Base-by-base conservation (phyloP, 2,797 vertebrate genomes). In the Poeciliopsis infans region DNA sequence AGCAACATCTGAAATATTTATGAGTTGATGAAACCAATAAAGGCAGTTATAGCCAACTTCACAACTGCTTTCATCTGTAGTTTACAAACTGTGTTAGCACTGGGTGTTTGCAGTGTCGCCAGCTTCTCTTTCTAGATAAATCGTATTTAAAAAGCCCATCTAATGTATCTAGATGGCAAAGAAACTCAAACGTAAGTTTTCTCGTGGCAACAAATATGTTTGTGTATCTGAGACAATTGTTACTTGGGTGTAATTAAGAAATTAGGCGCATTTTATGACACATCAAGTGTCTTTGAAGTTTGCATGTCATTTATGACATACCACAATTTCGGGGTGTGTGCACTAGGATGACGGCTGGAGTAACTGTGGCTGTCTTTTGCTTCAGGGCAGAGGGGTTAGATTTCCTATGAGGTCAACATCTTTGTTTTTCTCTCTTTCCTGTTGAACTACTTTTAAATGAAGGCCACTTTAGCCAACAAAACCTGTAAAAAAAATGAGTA, bases 1-100 rank as follows among this genome's bases (percentile, higher is more conserved):
- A 70, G 49, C 59, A 84, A 76, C 66, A 72, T 31, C 59, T 83
- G 41, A 85, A 89, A 85, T 83, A 87, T 90, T 85, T 70, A 61
- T 64, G 77, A 75, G 76, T 43, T 55, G 77, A 61, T 81, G 81
- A 81, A 81, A 55, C 43, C 51, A 41, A 74, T 64, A 12, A 64
- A 64, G 59, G 45, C 6, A 77, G 43, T 78, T 59, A 70, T 75
- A 1, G 2, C 3, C 72, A 71, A 74, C 74, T 75, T 72, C 68
- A 79, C 11, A 51, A 76, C 79, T 11, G 39, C 71, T 82, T 72
- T 74, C 28, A 81, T 53, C 45, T 74, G 39, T 55, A 71, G 6
- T 61, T 61, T 57, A 64, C 61, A 33, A 36, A 64, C 33, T 64
- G 16, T 64, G 33, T 2, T 7, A 61, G 15, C 5, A 33, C 33